Percentiles rank a stretch among this genome's conserved stretches.
Evolutionary conservation across 2,888 invertebrate species (phyloP).

Genomic region (Cerastis leucographa): DNA sequence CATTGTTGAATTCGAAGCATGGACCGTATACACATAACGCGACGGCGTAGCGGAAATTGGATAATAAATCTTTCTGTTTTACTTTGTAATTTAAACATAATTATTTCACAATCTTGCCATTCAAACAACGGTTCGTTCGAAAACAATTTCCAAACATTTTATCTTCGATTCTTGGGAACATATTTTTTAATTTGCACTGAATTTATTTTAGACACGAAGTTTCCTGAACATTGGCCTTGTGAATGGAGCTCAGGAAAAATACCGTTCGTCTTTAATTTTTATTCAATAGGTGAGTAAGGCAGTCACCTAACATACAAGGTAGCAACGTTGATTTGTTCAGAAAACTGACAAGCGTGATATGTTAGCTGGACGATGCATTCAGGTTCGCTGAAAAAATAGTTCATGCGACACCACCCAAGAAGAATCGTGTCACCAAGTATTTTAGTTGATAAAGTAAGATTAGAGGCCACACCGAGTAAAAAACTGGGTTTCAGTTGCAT

Average conservation of each 20-base stretch:
- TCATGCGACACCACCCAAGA: too few species aligned
- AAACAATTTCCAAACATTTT: conserved; percentile 62
- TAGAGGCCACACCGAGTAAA: not conserved
- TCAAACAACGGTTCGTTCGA: conserved; percentile 67
- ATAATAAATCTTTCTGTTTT: conserved; percentile 76
- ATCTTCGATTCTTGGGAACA: conserved; percentile 16
- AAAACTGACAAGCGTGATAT: not conserved
- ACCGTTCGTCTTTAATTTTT: conserved; percentile 80
- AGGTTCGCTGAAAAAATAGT: not conserved
- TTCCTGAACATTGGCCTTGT: conserved; percentile 77
- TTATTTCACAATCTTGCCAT: conserved; percentile 70
- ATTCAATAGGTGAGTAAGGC: conserved; percentile 77
- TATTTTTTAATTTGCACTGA: conserved; percentile 44
- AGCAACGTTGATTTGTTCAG: not conserved
- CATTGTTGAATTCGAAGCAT: conserved; percentile 61
- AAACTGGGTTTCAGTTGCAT: not conserved
- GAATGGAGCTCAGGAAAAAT: conserved; percentile 77
- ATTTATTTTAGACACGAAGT: conserved; percentile 65
- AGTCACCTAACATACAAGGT: not conserved
- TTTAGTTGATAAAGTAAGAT: not conserved
- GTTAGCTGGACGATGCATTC: not conserved
- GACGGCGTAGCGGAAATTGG: conserved; percentile 72
- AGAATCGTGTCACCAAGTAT: not conserved
- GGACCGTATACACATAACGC: conserved; percentile 63
- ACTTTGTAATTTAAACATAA: conserved; percentile 74